phyloP scores from a whole-genome alignment of 2,113 vertebrate species.

The Nyctereutes procyonoides region DNA sequence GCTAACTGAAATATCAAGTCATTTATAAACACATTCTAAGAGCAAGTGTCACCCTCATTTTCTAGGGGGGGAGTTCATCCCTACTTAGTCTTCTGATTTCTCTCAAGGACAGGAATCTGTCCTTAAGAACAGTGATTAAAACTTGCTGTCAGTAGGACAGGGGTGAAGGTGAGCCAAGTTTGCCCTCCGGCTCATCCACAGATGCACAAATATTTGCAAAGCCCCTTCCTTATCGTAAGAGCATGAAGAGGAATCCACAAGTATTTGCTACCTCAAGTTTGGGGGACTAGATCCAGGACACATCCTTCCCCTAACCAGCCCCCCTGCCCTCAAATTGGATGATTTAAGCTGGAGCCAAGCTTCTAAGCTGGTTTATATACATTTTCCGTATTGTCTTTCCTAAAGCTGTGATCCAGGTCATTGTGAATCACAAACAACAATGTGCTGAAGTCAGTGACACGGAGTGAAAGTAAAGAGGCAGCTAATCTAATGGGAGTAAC shows the following conservation, averaged over 20 bases:
- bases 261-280: background rate
- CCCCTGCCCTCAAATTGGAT: background rate
- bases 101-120: background rate
- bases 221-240: background rate
- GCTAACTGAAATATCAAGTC: slow-evolving; percentile 67
- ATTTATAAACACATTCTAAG: slow-evolving; percentile 72
- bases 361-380: background rate
- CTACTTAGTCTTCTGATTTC: slow-evolving; percentile 24
- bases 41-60: slow-evolving; percentile 43
- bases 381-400: background rate
- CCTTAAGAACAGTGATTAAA: background rate
- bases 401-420: slow-evolving; percentile 4
- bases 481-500: background rate
- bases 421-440: background rate
- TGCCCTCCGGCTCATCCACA: background rate
- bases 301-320: background rate
- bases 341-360: background rate
- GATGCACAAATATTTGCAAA: background rate
- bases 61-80: slow-evolving; percentile 23
- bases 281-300: background rate
- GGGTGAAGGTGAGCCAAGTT: background rate
- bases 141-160: background rate
- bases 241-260: background rate
- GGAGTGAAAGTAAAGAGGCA: background rate
- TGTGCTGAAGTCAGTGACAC: background rate